A percentile compares a stretch with the other conserved stretches of the same genome.
These are phyloP conservation scores for Moxostoma hubbsi DNA, from an alignment of 2,797 vertebrate genomes.

Conservation along the genomic window DNA sequence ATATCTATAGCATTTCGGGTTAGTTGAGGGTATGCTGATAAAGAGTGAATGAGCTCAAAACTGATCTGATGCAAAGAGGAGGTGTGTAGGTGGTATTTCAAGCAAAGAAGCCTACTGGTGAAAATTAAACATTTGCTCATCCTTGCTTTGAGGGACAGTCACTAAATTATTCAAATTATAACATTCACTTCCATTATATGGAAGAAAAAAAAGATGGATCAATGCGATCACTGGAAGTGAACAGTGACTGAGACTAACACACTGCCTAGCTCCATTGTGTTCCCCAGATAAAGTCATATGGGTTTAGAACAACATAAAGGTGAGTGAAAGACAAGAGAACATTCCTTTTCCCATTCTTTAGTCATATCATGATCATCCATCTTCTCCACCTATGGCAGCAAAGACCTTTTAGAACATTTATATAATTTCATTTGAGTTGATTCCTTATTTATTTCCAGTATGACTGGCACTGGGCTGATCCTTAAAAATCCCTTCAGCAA, in stretches of 20 bases:
- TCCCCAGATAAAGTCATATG: no score
- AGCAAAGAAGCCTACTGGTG: neutral
- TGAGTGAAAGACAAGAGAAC: no score
- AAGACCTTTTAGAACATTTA: slow-evolving; percentile 43
- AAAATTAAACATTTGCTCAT: slow-evolving; percentile 42
- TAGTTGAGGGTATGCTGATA: no score
- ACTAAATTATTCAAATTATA: neutral
- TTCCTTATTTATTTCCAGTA: slow-evolving; percentile 66
- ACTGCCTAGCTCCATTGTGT: no score
- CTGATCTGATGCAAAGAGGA: slow-evolving; percentile 43
- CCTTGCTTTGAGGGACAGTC: slow-evolving; percentile 12
- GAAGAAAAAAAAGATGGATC: no score
- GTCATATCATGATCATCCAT: slow-evolving; percentile 33
- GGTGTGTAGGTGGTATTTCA: slow-evolving; percentile 40
- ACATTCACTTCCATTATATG: no score
- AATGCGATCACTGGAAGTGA: no score
- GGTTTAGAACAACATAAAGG: no score
- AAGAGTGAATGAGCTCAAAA: no score
- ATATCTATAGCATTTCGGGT: no score
- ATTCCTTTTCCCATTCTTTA: no score
- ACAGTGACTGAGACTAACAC: no score
- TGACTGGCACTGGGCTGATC: slow-evolving; percentile 60
- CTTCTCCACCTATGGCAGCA: slow-evolving; percentile 45
- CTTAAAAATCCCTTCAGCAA: slow-evolving; percentile 64
- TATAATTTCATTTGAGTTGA: slow-evolving; percentile 59